Conservation (phyloP, 2,113 vertebrate species). For the Globicephala melas region DNA sequence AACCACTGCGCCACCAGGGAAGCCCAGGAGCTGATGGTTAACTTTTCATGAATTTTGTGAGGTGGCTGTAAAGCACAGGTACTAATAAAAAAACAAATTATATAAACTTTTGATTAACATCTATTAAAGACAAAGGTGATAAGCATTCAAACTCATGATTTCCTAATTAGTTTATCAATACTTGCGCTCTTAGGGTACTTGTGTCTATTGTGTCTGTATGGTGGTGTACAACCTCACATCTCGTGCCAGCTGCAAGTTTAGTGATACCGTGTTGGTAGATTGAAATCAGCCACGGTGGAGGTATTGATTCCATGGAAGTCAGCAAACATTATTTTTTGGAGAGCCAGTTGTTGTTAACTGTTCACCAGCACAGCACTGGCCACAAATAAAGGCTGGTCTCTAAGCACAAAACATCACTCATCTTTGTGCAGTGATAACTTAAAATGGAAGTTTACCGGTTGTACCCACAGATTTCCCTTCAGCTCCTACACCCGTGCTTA, state of each 20-base stretch:
- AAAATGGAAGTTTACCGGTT: neutral
- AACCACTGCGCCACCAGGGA: too few species aligned
- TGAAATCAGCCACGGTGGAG: neutral
- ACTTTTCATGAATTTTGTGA: neutral
- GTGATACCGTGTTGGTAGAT: too few species aligned
- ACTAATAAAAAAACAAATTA: neutral
- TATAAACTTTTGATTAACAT: neutral
- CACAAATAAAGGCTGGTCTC: neutral
- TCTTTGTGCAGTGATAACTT: neutral
- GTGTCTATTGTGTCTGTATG: rapidly evolving
- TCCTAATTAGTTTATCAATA: neutral
- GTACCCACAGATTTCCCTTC: neutral
- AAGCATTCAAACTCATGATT: neutral
- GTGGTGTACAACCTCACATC: rapidly evolving
- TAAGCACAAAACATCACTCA: neutral
- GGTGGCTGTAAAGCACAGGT: neutral
- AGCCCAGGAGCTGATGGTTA: neutral
- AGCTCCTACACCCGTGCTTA: neutral
- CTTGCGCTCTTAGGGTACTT: neutral
- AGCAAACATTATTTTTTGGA: neutral
- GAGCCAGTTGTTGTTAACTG: neutral
- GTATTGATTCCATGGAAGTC: neutral
- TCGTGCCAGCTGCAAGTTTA: rapidly evolving
- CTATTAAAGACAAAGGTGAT: neutral
- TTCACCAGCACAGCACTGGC: neutral